Conservation (phyloP, 1,140 invertebrate genomes). For the Apis mellifera region Amel_HAv3.1 CM009935.2:3206001-3206500, state of each 20-base stretch:
- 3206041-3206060: constrained; percentile 25
- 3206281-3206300: constrained; percentile 76
- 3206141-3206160: constrained; percentile 63
- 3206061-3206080: constrained; percentile 43
- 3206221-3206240: constrained; percentile 7
- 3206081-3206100: constrained; percentile 21
- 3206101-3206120: background rate
- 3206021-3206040: no score
- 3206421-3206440: constrained; percentile 55
- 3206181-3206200: constrained; percentile 40
- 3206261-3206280: constrained; percentile 58
- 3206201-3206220: constrained; percentile 30
- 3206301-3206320: constrained; percentile 76
- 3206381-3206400: constrained; percentile 35
- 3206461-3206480: constrained; percentile 4
- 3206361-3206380: constrained; percentile 60
- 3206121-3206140: constrained; percentile 45
- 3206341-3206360: constrained; percentile 75
- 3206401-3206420: constrained; percentile 50
- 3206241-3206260: constrained; percentile 37
- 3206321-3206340: constrained; percentile 74
- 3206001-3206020: background rate
- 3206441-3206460: constrained; percentile 50
- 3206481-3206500: background rate
- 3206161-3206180: constrained; percentile 66